Conservation (phyloP, 2,797 vertebrate species). For the Ataeniobius toweri region DNA sequence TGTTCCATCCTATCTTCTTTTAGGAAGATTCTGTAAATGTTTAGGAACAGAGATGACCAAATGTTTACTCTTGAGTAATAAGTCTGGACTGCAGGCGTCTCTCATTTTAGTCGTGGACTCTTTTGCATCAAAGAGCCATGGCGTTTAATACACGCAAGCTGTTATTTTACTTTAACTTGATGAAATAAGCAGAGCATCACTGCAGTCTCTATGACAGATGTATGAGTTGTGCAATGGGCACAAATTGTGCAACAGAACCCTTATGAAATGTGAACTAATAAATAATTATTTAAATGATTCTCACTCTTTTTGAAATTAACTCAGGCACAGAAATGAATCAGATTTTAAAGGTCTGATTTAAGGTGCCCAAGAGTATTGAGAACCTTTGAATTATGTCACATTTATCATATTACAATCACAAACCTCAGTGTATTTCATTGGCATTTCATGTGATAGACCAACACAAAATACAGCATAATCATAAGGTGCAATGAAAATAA, state of each 20-base stretch:
- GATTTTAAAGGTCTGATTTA: not conserved
- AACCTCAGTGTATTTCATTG: not conserved
- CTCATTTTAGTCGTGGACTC: not conserved
- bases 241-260: not conserved
- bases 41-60: not conserved
- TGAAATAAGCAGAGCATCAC: not conserved
- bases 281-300: not conserved
- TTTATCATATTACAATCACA: not conserved
- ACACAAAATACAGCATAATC: not conserved
- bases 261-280: not conserved
- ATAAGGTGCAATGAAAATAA: not conserved
- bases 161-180: not conserved
- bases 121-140: not conserved
- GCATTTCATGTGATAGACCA: not conserved
- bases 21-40: conserved; percentile 2
- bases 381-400: not conserved
- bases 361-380: not conserved
- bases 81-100: not conserved
- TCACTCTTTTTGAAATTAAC: not conserved
- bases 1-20: not conserved
- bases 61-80: conserved; percentile 2
- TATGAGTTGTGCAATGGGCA: not conserved
- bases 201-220: not conserved
- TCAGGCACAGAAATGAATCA: not conserved
- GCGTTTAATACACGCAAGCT: not conserved